A percentile compares a stretch with the other conserved stretches of the same genome.
These are phyloP conservation scores for Drosophila picticornis DNA, from an alignment of 2,888 invertebrate species.

Conservation along the genomic window DNA sequence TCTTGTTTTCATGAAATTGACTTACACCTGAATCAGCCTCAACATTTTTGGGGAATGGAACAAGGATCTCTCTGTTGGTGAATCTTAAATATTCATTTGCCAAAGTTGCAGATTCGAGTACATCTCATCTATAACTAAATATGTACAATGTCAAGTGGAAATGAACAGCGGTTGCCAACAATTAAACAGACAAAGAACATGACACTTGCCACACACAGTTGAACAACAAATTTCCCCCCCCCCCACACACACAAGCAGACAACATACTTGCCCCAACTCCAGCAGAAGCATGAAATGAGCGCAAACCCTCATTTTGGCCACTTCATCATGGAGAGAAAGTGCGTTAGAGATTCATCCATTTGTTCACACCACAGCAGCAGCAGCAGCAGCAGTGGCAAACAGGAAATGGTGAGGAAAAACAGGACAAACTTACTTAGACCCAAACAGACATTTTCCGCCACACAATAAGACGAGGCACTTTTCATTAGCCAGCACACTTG, in stretches of 20 bases:
- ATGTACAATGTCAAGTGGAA: constrained; percentile 32
- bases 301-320: constrained; percentile 22
- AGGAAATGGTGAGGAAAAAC: constrained; percentile 1
- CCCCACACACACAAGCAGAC: constrained; percentile 2
- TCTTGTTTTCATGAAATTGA: background rate
- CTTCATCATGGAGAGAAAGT: constrained; percentile 46
- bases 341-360: constrained; percentile 60
- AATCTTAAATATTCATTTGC: constrained; percentile 10
- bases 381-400: background rate
- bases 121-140: constrained; percentile 8
- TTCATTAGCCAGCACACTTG: constrained; percentile 79
- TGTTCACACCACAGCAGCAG: constrained; percentile 54
- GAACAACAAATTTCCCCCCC: constrained; percentile 39
- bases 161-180: constrained; percentile 43
- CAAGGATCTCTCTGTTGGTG: background rate
- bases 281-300: constrained; percentile 1
- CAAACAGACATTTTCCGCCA: constrained; percentile 39
- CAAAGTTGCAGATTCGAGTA: constrained; percentile 1
- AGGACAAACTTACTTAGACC: constrained; percentile 22
- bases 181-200: constrained; percentile 40
- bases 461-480: constrained; percentile 64
- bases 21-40: background rate
- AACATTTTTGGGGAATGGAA: background rate
- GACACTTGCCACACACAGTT: constrained; percentile 46
- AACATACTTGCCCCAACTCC: too few relatives aligned